Evolutionary conservation across 2,113 vertebrate genomes (phyloP), one percentile per base, ranked within the genome.

Genomic region (Chiloscyllium plagiosum): DNA sequence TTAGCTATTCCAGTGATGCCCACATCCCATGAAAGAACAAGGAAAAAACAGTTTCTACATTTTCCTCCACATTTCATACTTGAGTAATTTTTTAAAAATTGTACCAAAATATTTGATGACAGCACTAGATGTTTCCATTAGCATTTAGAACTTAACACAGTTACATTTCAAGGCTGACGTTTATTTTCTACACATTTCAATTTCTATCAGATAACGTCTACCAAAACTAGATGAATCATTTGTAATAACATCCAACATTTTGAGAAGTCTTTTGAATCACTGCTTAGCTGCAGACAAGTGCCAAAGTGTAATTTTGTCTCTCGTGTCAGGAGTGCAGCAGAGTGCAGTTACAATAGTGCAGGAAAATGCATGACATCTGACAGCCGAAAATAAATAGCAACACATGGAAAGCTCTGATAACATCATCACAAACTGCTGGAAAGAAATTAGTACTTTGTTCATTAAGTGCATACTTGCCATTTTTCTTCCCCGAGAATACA

Each of bases 291-390:
- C 15, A 8, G 65, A 24, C n/a, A 70, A 94, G 10, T 70, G n/a
- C n/a, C n/a, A 94, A 87, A 70, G 3, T 70, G 66, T 70, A 94
- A 94, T 94, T 47, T 94, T 94, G 66, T 94, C 56, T 69, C 92
- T 22, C 47, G 68, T 7, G 70, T 66, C 37, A 24, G 37, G 26
- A 69, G 42, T 70, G 66, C 66, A 70, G 15, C 6, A 66, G 92
- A 47, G 66, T 94, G 37, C 10, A 69, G 24, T 94, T 94, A 68
- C 20, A 94, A 94, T 94, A 70, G 66, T 69, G 66, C 37, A 22
- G 93, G 68, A 70, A 42, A 13, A 13, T 94, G 42, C 24, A 15
- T 26, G 66, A 90, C 29, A 61, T 66, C 15, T 37, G 56, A n/a
- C 19, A 92, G 37, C 42, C 29, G 26, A 37, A 70, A 66, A 10